Evolutionary conservation across 2,797 vertebrate genomes (phyloP).

Genomic region (Tragopan temminckii): DNA sequence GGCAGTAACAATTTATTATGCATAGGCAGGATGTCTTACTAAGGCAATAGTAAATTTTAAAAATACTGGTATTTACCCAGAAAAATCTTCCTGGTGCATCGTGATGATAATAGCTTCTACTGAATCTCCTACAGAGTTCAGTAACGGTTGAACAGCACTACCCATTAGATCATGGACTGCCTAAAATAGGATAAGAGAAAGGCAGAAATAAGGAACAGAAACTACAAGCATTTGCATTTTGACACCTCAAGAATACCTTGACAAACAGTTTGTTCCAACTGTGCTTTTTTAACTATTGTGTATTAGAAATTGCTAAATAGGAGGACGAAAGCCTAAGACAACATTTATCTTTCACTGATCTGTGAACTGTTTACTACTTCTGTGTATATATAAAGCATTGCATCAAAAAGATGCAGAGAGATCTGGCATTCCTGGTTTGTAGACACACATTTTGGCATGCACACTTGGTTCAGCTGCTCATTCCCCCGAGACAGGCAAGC

Average conservation of each 20-base stretch:
- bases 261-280: neutral
- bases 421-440: neutral
- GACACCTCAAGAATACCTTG: slow-evolving; percentile 30
- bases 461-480: neutral
- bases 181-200: slow-evolving; percentile 79
- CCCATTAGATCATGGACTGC: slow-evolving; percentile 90
- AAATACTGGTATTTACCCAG: slow-evolving; percentile 84
- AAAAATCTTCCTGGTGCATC: slow-evolving; percentile 97
- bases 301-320: neutral
- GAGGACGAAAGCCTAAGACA: neutral
- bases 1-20: neutral
- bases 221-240: slow-evolving; percentile 38
- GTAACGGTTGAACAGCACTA: slow-evolving; percentile 90
- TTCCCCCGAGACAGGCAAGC: neutral
- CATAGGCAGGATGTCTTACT: neutral
- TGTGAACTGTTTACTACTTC: slow-evolving; percentile 12
- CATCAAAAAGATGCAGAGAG: neutral
- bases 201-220: slow-evolving; percentile 42
- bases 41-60: neutral
- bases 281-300: neutral
- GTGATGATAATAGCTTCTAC: slow-evolving; percentile 98
- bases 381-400: neutral
- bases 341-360: neutral
- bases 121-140: slow-evolving; percentile 94
- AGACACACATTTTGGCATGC: neutral